A percentile compares a stretch with the other conserved stretches of the same genome.
Conservation (phyloP, 2,113 vertebrate species). For the Clupea harengus region DNA sequence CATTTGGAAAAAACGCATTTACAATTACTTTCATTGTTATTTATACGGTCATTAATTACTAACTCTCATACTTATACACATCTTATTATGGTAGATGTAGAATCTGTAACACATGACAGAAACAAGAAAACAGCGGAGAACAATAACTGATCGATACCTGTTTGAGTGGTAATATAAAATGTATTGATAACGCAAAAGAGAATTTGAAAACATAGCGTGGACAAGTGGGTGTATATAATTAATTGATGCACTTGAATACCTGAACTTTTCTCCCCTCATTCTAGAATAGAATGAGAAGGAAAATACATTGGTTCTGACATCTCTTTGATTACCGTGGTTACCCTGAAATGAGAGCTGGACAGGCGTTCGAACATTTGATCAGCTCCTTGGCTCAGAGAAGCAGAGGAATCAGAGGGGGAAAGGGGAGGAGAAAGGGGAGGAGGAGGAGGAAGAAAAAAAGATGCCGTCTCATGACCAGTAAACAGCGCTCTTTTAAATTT, state of each 20-base stretch:
- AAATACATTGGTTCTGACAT: conserved; percentile 66
- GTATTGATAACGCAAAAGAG: conserved; percentile 51
- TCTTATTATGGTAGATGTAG: neutral
- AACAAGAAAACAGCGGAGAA: conserved; percentile 33
- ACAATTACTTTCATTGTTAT: neutral
- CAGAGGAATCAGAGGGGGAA: conserved; percentile 21
- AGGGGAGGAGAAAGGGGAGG: conserved; percentile 20
- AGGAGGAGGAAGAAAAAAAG: conserved; percentile 52
- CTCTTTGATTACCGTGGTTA: conserved; percentile 70
- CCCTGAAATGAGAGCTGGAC: conserved; percentile 55
- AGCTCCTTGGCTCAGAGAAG: conserved; percentile 47
- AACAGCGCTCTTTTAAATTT: conserved; percentile 77
- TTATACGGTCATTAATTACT: neutral
- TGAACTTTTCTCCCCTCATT: conserved; percentile 56
- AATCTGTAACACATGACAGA: conserved; percentile 20
- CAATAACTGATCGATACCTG: conserved; percentile 33
- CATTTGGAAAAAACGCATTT: neutral
- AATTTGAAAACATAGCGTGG: conserved; percentile 51
- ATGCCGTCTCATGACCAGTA: conserved; percentile 67
- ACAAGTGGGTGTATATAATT: conserved; percentile 66
- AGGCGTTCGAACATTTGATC: conserved; percentile 68
- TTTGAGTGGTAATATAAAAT: conserved; percentile 30
- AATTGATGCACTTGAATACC: conserved; percentile 74
- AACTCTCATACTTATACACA: neutral
- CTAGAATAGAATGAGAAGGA: conserved; percentile 56